Conservation (phyloP, 2,113 vertebrate species). For the Chrysochloris asiatica region DNA sequence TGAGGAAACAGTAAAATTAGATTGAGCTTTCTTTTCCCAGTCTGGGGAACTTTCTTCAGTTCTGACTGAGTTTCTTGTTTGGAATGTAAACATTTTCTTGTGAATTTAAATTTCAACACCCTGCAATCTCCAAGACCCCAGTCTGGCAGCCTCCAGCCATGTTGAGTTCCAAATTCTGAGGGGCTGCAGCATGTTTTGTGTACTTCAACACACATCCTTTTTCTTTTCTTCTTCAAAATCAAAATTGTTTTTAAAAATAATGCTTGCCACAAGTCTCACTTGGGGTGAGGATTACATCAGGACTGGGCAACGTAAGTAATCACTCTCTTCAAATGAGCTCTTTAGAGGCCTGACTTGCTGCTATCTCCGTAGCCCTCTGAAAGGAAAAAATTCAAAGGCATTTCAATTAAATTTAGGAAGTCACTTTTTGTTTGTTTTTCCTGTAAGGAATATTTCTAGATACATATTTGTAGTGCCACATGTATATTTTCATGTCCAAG, state of each 20-base stretch:
- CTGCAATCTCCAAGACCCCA: neutral
- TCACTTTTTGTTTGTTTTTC: neutral
- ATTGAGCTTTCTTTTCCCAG: neutral
- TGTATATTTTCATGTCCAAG: neutral
- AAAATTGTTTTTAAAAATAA: neutral
- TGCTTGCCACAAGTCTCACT: neutral
- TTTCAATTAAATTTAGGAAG: neutral
- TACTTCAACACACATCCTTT: neutral
- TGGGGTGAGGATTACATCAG: neutral
- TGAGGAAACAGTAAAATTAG: neutral
- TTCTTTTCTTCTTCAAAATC: neutral
- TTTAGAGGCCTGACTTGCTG: no score
- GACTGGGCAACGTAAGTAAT: neutral
- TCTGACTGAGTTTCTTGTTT: neutral
- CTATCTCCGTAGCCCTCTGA: neutral
- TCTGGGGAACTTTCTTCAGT: neutral
- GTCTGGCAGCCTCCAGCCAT: neutral
- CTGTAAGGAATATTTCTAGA: neutral
- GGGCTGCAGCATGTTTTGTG: rapidly evolving
- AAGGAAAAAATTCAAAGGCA: neutral
- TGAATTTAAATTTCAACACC: neutral
- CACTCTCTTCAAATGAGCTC: neutral
- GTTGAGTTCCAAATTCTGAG: neutral
- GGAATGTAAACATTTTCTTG: neutral
- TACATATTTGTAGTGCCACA: neutral